phyloP scores from a whole-genome alignment of 2,888 invertebrate genomes.

The Nomada fabriciana region DNA sequence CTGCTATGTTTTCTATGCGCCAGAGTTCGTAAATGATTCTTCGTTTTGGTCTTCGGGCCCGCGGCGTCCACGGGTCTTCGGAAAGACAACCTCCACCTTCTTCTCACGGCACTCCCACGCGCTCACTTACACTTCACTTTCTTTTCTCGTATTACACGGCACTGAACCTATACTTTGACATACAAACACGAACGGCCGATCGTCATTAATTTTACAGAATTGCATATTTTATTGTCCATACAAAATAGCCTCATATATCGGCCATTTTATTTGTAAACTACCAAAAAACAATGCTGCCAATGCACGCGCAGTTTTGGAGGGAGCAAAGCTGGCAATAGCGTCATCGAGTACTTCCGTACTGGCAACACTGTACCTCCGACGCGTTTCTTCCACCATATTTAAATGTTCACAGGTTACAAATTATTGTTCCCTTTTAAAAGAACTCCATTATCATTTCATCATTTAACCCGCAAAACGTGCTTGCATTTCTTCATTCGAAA shows the following conservation, averaged over 20 bases:
- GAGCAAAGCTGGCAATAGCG: slow-evolving; percentile 75
- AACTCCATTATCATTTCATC: not conserved
- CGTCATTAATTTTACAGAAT: slow-evolving; percentile 79
- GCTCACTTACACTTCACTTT: slow-evolving; percentile 67
- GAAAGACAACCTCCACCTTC: slow-evolving; percentile 79
- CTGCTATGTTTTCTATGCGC: slow-evolving; percentile 62
- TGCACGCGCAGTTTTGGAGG: slow-evolving; percentile 80
- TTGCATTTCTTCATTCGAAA: not conserved
- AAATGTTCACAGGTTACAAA: slow-evolving; percentile 61
- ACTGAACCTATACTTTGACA: slow-evolving; percentile 65
- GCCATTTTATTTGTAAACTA: slow-evolving; percentile 85
- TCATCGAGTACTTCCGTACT: slow-evolving; percentile 74
- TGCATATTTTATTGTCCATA: slow-evolving; percentile 81
- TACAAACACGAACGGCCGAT: slow-evolving; percentile 73
- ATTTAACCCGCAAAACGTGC: not conserved
- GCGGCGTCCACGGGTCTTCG: slow-evolving; percentile 77
- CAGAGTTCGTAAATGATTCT: slow-evolving; percentile 72
- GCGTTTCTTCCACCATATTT: slow-evolving; percentile 76
- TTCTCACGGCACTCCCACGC: slow-evolving; percentile 75
- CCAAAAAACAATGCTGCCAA: slow-evolving; percentile 83
- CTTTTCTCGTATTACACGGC: slow-evolving; percentile 62
- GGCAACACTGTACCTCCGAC: slow-evolving; percentile 78
- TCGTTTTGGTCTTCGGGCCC: slow-evolving; percentile 73
- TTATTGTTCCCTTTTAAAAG: slow-evolving; percentile 40
- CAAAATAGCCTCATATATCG: slow-evolving; percentile 84